Evolutionary conservation across 1,140 invertebrate species (phyloP).

Genomic region (Belonocnema kinseyi): DNA sequence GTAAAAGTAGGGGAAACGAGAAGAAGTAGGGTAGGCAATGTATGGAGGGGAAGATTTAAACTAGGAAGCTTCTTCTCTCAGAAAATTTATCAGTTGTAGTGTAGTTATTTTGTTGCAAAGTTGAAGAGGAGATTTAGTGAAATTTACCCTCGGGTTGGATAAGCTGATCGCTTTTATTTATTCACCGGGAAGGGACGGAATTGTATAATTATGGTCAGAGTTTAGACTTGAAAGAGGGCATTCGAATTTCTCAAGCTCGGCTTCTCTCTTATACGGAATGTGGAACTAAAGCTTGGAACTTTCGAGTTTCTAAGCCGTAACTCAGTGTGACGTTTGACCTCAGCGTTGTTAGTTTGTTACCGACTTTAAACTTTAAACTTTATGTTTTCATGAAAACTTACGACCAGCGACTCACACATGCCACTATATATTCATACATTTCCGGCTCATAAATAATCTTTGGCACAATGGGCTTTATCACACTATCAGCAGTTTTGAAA

Average conservation of each 20-base stretch:
- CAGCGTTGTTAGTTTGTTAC: constrained; percentile 11
- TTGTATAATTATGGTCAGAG: constrained; percentile 13
- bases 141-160: not conserved
- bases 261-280: constrained; percentile 1
- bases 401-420: not conserved
- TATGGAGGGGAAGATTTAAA: not conserved
- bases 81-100: not conserved
- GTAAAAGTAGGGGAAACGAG: not conserved
- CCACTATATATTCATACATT: not conserved
- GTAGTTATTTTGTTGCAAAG: not conserved
- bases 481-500: not conserved
- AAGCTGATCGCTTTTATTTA: not conserved
- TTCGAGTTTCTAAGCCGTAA: constrained; percentile 28
- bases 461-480: not conserved
- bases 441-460: not conserved
- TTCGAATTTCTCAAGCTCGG: not conserved
- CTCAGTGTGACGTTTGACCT: constrained; percentile 25
- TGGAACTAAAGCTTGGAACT: constrained; percentile 15
- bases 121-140: not conserved
- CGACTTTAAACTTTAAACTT: constrained; percentile 23
- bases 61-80: not conserved
- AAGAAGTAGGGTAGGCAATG: too few relatives aligned
- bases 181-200: not conserved
- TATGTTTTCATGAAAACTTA: constrained; percentile 14
- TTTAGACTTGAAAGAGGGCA: not conserved